phyloP scores from a whole-genome alignment of 2,113 vertebrate species.

The Cephalophus harveyi region DNA sequence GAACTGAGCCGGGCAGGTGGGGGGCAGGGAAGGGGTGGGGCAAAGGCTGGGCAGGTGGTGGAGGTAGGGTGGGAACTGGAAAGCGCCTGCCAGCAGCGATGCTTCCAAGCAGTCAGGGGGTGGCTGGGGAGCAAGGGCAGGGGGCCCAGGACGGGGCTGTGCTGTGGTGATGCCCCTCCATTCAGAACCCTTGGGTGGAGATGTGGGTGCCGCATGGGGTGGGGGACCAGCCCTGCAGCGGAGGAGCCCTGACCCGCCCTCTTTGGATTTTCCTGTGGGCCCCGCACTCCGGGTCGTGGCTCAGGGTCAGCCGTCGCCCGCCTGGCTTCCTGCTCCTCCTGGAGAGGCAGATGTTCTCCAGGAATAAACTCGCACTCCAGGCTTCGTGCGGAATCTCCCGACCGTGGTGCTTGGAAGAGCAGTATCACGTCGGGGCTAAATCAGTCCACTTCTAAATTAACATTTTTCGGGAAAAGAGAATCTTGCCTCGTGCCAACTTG shows the following conservation, averaged over 20 bases:
- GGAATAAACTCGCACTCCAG: too few relatives aligned
- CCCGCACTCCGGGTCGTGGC: too few relatives aligned
- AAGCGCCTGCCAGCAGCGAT: rapidly evolving
- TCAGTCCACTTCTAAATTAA: neutral
- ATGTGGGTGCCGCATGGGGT: rapidly evolving
- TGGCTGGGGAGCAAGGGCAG: neutral
- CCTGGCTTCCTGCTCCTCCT: too few relatives aligned
- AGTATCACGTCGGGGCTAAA: rapidly evolving
- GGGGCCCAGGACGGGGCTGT: neutral
- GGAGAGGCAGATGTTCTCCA: too few relatives aligned
- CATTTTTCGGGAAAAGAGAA: rapidly evolving
- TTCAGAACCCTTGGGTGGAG: neutral
- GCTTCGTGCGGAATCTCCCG: too few relatives aligned
- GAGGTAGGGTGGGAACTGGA: neutral
- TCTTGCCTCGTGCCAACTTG: rapidly evolving
- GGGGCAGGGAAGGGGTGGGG: neutral
- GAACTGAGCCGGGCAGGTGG: rapidly evolving
- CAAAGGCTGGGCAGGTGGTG: rapidly evolving
- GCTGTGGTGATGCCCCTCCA: rapidly evolving
- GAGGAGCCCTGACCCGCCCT: neutral
- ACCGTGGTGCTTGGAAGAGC: neutral
- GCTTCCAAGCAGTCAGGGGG: neutral
- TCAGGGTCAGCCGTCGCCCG: too few relatives aligned
- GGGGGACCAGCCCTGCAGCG: rapidly evolving
- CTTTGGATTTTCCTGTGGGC: too few relatives aligned